Evolutionary conservation across 2,888 invertebrate genomes (phyloP), one percentile per base, ranked within the genome.

Genomic region (Leptothorax acervorum): DNA sequence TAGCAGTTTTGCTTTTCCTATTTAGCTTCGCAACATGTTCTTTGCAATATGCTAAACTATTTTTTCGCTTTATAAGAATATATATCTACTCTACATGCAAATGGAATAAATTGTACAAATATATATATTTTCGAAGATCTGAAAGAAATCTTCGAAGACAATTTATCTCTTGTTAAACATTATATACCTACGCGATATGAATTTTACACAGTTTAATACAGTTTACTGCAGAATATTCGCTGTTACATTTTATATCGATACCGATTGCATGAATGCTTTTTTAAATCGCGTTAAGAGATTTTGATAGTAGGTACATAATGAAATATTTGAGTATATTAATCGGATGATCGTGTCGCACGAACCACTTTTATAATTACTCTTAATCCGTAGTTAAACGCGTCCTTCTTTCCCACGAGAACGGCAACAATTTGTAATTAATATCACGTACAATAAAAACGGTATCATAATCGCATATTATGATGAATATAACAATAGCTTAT

Each of bases 321-420:
- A 70, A 60, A 60, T 79, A 79, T 60, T 45, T 11, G 39, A 23
- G 28, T 35, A 15, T 31, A 71, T 60, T 71, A 81, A 71, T 81
- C 28, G 48, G 35, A 48, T 28, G 39, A 48, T 18, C 48, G 79
- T 5, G 23, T 71, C 8, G 35, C 23, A 23, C 23, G 23, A 48
- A 70, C 1, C 12, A 70, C 60, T 62, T 28, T 39, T 60, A 39
- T 60, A 48, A 65, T 81, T 60, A 60, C 28, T 48, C 60, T 81
- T 39, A 81, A 71, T 81, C 42, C 18, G 23, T 9, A 39, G n/a
- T 60, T 57, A 35, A 71, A 48, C 35, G 28, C 15, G 9, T n/a
- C 9, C 42, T 31, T 28, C 2, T 11, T 55, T 45, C 39, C 1
- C 55, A 0, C 8, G n/a, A 31, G 8, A 78, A 68, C 31, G 8